These are phyloP conservation scores for Rissa tridactyla DNA, from an alignment of 2,113 vertebrate species.

Conservation along the genomic window DNA sequence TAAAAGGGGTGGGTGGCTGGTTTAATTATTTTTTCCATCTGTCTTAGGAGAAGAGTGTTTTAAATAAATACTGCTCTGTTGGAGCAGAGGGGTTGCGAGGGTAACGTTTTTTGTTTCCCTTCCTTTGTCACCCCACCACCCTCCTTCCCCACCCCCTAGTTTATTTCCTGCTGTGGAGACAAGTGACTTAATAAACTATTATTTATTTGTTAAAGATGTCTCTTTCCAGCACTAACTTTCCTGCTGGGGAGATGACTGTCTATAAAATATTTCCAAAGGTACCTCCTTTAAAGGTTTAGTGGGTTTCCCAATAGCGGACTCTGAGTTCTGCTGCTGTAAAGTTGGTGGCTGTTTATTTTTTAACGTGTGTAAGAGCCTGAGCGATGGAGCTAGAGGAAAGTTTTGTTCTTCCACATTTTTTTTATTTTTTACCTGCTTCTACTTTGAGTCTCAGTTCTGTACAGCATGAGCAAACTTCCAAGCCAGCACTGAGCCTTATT, in stretches of 20 bases:
- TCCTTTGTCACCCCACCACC: conserved; percentile 37
- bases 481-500: conserved; percentile 14
- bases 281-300: conserved; percentile 40
- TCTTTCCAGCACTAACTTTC: conserved; percentile 29
- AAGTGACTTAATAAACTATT: conserved; percentile 61
- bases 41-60: conserved; percentile 65
- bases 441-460: neutral
- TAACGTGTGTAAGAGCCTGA: neutral
- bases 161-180: conserved; percentile 61
- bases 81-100: conserved; percentile 6
- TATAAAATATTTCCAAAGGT: conserved; percentile 49
- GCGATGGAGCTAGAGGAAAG: neutral
- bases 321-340: neutral
- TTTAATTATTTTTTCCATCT: conserved; percentile 69
- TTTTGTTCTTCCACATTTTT: neutral
- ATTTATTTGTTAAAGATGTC: conserved; percentile 58
- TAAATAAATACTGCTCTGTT: conserved; percentile 52
- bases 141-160: neutral
- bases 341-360: conserved; percentile 43
- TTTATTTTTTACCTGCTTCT: neutral
- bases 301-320: neutral
- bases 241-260: conserved; percentile 43
- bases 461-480: neutral
- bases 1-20: conserved; percentile 62
- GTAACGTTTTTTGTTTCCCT: conserved; percentile 23